Percentiles rank a stretch among this genome's conserved stretches.
phyloP scores from a whole-genome alignment of 2,888 invertebrate species.

The Acronicta aceris region DNA sequence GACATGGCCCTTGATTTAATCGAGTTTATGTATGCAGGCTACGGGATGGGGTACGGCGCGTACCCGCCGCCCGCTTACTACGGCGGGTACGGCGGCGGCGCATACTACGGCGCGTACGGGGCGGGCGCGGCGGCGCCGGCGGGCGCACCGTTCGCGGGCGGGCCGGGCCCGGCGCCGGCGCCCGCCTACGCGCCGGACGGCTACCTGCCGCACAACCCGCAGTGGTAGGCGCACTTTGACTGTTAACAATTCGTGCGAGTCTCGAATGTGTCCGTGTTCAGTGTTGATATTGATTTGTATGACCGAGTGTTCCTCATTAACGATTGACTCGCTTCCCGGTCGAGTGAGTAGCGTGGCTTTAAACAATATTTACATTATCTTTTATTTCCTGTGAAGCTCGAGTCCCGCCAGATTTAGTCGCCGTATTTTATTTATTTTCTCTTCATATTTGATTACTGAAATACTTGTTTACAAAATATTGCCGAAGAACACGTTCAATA shows the following conservation, averaged over 20 bases:
- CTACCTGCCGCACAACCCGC: conserved; percentile 81
- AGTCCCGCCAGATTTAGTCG: conserved; percentile 29
- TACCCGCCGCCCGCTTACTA: conserved; percentile 87
- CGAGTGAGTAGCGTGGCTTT: conserved; percentile 64
- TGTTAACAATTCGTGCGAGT: conserved; percentile 41
- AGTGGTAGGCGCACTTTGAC: conserved; percentile 74
- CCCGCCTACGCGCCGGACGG: conserved; percentile 69
- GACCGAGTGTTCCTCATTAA: conserved; percentile 43
- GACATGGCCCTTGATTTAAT: not conserved
- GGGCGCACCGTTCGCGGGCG: conserved; percentile 77
- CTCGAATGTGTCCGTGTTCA: conserved; percentile 42
- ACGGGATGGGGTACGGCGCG: conserved; percentile 81
- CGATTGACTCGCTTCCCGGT: conserved; percentile 46
- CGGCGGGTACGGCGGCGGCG: conserved; percentile 85
- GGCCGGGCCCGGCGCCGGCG: conserved; percentile 62
- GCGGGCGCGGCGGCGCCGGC: conserved; percentile 63
- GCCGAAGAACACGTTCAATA: conserved; percentile 11
- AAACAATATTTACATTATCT: conserved; percentile 48
- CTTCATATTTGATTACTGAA: conserved; percentile 36
- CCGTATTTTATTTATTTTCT: conserved; percentile 58
- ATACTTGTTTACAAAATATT: conserved; percentile 16
- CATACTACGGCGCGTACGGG: conserved; percentile 81
- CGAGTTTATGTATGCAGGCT: conserved; percentile 70
- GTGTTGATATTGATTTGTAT: conserved; percentile 47
- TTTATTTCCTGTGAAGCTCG: conserved; percentile 46